These are phyloP conservation scores for Acronicta aceris DNA, from an alignment of 2,888 invertebrate species.

Conservation along the genomic window DNA sequence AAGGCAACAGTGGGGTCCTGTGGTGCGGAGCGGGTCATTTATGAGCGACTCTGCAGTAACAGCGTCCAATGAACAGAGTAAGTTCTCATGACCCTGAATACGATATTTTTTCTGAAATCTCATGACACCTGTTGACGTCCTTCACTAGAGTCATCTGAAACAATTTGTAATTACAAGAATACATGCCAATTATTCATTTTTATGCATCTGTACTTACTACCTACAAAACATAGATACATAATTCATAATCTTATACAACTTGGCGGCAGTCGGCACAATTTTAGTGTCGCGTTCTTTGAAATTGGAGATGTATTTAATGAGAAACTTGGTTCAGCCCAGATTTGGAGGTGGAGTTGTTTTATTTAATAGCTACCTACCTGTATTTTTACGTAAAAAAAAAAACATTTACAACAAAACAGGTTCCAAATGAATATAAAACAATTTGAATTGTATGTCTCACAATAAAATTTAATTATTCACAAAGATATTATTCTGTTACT, in stretches of 20 bases:
- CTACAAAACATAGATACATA: constrained; percentile 13
- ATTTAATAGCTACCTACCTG: neutral
- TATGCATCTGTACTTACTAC: constrained; percentile 25
- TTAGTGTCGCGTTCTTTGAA: constrained; percentile 8
- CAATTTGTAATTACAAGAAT: constrained; percentile 57
- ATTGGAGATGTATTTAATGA: constrained; percentile 2
- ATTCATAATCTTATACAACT: constrained; percentile 23
- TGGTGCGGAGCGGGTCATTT: constrained; percentile 77
- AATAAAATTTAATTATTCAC: too few species aligned
- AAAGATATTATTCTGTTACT: too few species aligned
- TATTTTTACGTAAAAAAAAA: neutral
- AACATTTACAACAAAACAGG: neutral
- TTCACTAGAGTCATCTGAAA: constrained; percentile 62
- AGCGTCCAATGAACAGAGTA: constrained; percentile 84
- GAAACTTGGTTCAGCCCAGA: neutral
- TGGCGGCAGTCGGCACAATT: constrained; percentile 32
- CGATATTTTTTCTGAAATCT: constrained; percentile 64
- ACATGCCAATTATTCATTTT: constrained; percentile 55
- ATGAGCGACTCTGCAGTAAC: constrained; percentile 73
- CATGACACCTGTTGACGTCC: constrained; percentile 81
- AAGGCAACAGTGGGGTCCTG: constrained; percentile 83
- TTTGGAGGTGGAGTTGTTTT: neutral
- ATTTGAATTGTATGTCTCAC: neutral
- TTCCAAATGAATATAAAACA: neutral
- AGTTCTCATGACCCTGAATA: constrained; percentile 73